Conservation (phyloP, 1,140 invertebrate species). For the Dinothrombium tinctorium region DNA sequence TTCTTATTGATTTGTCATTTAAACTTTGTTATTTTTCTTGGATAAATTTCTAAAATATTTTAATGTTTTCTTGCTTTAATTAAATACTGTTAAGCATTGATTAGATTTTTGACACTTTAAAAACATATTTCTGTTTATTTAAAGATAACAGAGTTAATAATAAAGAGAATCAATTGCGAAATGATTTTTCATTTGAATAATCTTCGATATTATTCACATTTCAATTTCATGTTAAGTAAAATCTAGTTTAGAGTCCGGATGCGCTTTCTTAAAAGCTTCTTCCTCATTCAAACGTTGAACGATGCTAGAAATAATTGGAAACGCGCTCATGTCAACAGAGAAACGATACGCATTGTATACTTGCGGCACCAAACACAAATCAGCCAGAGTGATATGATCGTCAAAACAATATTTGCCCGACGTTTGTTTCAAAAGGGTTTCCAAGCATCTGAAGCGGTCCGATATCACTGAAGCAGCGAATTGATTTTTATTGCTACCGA, state of each 20-base stretch:
- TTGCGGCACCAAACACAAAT: conserved; percentile 83
- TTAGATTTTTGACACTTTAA: too few relatives aligned
- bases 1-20: too few relatives aligned
- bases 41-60: too few relatives aligned
- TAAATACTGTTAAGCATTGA: too few relatives aligned
- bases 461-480: conserved; percentile 85
- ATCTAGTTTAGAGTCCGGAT: conserved; percentile 70
- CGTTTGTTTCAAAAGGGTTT: conserved; percentile 52
- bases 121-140: too few relatives aligned
- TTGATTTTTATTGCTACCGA: conserved; percentile 12
- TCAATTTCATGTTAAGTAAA: conserved; percentile 29
- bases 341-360: conserved; percentile 35
- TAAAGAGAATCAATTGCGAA: too few relatives aligned
- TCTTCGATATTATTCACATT: too few relatives aligned
- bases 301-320: conserved; percentile 64
- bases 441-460: conserved; percentile 61
- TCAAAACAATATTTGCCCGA: conserved; percentile 85
- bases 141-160: too few relatives aligned
- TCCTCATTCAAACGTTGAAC: conserved; percentile 39
- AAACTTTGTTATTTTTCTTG: too few relatives aligned
- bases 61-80: too few relatives aligned
- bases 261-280: conserved; percentile 62
- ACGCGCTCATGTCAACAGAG: conserved; percentile 64
- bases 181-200: too few relatives aligned
- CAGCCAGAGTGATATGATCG: conserved; percentile 73